These are phyloP conservation scores for Ethmia dodecea DNA, from an alignment of 2,888 invertebrate species.

Conservation along the genomic window DNA sequence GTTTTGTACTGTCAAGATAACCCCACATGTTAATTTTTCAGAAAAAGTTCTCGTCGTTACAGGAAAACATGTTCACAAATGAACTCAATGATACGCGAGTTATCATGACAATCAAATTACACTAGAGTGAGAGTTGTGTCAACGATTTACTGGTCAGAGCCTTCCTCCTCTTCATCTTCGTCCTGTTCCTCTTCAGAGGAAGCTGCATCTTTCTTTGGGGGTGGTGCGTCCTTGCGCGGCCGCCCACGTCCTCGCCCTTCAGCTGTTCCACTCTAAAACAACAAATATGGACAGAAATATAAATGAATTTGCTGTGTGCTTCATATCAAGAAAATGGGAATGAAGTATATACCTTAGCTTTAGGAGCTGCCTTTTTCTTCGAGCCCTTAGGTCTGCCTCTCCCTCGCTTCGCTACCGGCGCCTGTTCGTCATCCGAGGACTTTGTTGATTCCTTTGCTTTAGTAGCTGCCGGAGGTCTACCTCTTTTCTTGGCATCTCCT, in stretches of 20 bases:
- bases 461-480: constrained; percentile 56
- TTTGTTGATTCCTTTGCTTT: constrained; percentile 72
- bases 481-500: constrained; percentile 67
- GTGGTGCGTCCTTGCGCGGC: constrained; percentile 67
- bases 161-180: constrained; percentile 70
- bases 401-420: constrained; percentile 73
- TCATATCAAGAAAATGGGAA: background rate
- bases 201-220: constrained; percentile 70
- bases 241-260: constrained; percentile 67
- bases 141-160: constrained; percentile 69
- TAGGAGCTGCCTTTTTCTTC: constrained; percentile 68
- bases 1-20: constrained; percentile 61
- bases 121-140: constrained; percentile 55
- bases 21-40: constrained; percentile 35
- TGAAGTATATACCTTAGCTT: constrained; percentile 49
- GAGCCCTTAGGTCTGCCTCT: constrained; percentile 76
- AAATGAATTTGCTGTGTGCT: background rate
- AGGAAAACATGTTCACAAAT: constrained; percentile 7
- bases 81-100: constrained; percentile 31
- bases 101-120: constrained; percentile 70
- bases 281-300: background rate
- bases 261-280: constrained; percentile 43
- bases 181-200: constrained; percentile 72
- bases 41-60: constrained; percentile 10
- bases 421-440: constrained; percentile 72